Evolutionary conservation across 2,888 invertebrate genomes (phyloP).

Genomic region (Melinaea menophilus): DNA sequence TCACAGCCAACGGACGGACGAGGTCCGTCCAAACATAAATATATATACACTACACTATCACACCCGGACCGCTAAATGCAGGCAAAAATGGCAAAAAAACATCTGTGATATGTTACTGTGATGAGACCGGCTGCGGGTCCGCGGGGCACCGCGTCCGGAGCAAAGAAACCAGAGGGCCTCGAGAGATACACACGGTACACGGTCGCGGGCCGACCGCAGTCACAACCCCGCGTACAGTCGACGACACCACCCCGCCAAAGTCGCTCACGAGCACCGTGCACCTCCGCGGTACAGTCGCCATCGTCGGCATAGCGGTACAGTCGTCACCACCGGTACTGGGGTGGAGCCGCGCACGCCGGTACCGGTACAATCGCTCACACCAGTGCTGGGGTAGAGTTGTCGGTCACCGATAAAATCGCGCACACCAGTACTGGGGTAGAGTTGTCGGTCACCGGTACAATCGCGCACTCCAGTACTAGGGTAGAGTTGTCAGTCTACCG

Average conservation of each 20-base stretch:
- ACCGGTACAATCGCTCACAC: too few relatives aligned
- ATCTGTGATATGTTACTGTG: constrained; percentile 33
- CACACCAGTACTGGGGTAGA: too few relatives aligned
- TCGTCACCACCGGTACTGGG: too few relatives aligned
- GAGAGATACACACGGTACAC: neutral
- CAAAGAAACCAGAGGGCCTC: neutral
- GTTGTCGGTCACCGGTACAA: too few relatives aligned
- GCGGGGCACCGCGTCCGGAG: neutral
- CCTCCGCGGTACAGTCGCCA: too few relatives aligned
- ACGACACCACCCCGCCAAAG: neutral
- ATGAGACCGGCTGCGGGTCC: constrained; percentile 6
- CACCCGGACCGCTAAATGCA: constrained; percentile 47
- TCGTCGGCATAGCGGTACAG: too few relatives aligned
- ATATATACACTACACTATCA: constrained; percentile 30
- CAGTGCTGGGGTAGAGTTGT: too few relatives aligned
- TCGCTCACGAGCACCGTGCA: neutral
- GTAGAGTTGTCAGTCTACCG: constrained; percentile 61
- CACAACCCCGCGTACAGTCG: neutral
- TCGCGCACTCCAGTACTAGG: too few relatives aligned
- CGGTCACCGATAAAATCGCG: too few relatives aligned
- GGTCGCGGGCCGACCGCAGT: too few relatives aligned
- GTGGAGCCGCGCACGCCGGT: too few relatives aligned
- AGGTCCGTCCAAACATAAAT: constrained; percentile 32
- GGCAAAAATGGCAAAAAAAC: constrained; percentile 38
- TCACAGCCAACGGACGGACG: constrained; percentile 51